phyloP scores from a whole-genome alignment of 2,797 vertebrate genomes.

The Botia almorhae region DNA sequence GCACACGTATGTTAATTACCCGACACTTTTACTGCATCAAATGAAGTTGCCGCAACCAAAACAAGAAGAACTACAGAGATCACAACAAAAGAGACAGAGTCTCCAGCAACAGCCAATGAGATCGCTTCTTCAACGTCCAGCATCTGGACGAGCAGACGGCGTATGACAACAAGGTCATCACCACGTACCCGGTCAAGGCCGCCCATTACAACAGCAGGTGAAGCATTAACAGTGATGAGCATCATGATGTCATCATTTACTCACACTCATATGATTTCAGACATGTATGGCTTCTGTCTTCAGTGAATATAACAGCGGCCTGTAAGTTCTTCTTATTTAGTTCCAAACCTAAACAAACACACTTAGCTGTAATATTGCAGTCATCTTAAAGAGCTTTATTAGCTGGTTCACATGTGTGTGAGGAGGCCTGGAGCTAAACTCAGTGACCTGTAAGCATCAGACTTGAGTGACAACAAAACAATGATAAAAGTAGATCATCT shows the following conservation, averaged over 20 bases:
- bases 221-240: neutral
- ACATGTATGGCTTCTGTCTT: neutral
- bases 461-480: no score
- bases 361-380: no score
- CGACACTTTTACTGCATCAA: conserved; percentile 23
- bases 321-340: no score
- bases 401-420: no score
- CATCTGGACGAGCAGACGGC: conserved; percentile 22
- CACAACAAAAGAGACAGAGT: conserved; percentile 11
- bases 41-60: conserved; percentile 36
- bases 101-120: conserved; percentile 31
- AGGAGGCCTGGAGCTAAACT: no score
- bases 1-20: conserved; percentile 24
- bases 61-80: conserved; percentile 35
- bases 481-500: neutral
- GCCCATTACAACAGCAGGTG: conserved; percentile 36
- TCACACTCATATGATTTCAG: neutral
- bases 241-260: neutral
- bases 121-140: conserved; percentile 21
- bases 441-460: no score
- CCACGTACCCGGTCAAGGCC: neutral
- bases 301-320: neutral
- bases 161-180: neutral
- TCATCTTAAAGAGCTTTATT: no score
- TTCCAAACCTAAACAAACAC: no score